Base-by-base conservation (phyloP, 1,140 invertebrate species). In the Campoletis sonorensis region DNA sequence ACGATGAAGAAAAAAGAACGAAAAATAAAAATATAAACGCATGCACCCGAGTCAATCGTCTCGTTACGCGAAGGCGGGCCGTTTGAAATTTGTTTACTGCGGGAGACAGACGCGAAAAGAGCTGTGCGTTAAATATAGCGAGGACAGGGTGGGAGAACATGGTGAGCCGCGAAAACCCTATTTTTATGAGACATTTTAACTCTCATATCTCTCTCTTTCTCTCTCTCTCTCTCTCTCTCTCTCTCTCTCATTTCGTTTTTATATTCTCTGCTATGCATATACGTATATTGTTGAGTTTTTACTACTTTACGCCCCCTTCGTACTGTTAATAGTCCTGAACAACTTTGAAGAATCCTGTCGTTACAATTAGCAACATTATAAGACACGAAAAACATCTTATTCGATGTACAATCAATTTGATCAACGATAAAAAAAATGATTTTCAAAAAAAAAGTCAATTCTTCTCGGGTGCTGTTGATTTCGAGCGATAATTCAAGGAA, bases 101-200 rank as follows among this genome's bases (percentile, higher is more conserved):
- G 83, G 54, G 78, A 16, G 75, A 70, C 72, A 79, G 72, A 86
- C 81, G 79, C 77, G 79, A 75, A 80, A n/a, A 70, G 67, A 18
- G 76, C 77, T 61, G 81, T 61, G 79, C 85, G 73, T 77, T 87
- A 87, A 87, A 77, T 85, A 79, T 83, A 85, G 80, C 76, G 58
- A 78, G 33, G n/a, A 45, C 54, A 27, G 81, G 77, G 75, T 73
- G 79, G 77, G 79, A 79, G 75, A 64, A 71, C 72, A 83, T 15
- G 51, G 54, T 85, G 79, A 88, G 85, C 81, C 83, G 80, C 81
- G 86, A 85, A 87, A 88, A 86, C 83, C 85, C 86, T 88, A 88
- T 87, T 88, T 88, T 88, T 87, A 87, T 81, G 77, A 88, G 75
- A 77, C 49, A 26, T 75, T 58, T 75, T 75, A 21, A 30, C 72